Base-by-base conservation (phyloP, 2,113 vertebrate species). In the Strix uralensis region DNA sequence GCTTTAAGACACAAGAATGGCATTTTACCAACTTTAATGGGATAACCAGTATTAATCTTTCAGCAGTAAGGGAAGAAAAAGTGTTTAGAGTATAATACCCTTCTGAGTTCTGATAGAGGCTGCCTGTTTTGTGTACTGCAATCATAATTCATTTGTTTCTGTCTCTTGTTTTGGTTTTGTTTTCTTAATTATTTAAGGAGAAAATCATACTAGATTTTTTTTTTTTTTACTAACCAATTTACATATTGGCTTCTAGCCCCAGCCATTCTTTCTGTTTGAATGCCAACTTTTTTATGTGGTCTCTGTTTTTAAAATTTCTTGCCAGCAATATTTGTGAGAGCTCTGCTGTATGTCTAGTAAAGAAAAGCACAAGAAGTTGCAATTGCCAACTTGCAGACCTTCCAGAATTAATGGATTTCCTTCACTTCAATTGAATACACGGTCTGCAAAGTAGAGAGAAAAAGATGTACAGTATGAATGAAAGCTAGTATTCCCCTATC, bases 1-100 rank as follows among this genome's bases (percentile, higher is more conserved):
- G 99, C 99, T 99, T 99, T 99, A 99, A 99, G 99, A 99, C 99
- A 99, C 99, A 99, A 99, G 99, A 99, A 99, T 99, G 99, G 99
- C 99, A 99, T 99, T 99, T 99, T 99, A 99, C 99, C 99, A 99
- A 99, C 99, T 99, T 99, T 99, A 99, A 99, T 99, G 99, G 99
- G 99, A 99, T 99, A 99, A 99, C 99, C 99, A 98, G 99, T 99
- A 99, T 99, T 99, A 99, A 99, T 99, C 99, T 99, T 99, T 99
- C 98, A 98, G 98, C 98, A 98, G 98, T 99, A 98, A 99, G 98
- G 98, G 98, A 98, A 98, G 98, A 98, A 98, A 99, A 99, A 99
- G 98, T 99, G 98, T 99, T 99, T 98, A 97, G 98, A 99, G 98
- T 97, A 99, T 99, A 99, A 99, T 99, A 99, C 99, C 98, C 98